Evolutionary conservation across 2,797 vertebrate genomes (phyloP), one percentile per base, ranked within the genome.

Genomic region (Hyperoplus immaculatus): DNA sequence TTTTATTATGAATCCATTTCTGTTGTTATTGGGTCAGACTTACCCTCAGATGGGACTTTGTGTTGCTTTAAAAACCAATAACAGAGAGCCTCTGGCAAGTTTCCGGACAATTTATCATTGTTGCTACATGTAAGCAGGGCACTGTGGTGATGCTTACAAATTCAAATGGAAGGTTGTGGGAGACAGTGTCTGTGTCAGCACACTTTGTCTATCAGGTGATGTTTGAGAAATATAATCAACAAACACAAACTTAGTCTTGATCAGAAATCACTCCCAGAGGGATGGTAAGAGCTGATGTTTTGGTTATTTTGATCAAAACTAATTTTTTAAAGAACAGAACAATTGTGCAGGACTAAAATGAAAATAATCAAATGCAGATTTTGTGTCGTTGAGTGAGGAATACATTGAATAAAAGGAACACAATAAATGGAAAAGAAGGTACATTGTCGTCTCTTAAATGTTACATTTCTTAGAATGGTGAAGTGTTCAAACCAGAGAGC

Each of bases 21-120:
- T 83, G 64, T 55, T 83, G 85, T 88, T 89, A 87, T 80, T 86
- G 84, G 85, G 79, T 89, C 82, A 72, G 82, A 84, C 81, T 83
- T 13, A 15, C 78, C 67, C 61, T 80, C 85, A 82, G 4, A 78
- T 57, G 80, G 85, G 90, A 91, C 79, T 84, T 83, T 70, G 72
- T 82, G 79, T 84, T 89, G 82, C 80, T 88, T 90, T 88, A 90
- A 89, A 91, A 90, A 89, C 72, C 81, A 90, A 91, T 88, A 91
- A 91, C 63, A 45, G 41, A 72, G 69, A 77, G 89, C 90, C 85
- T 75, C 73, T 77, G 90, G 90, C 89, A 80, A 71, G 70, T 88
- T 89, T 83, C 70, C 53, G 88, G 77, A 87, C 77, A 66, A 91
- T 91, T 91, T 87, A 83, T 91, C 89, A 85, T 81, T 61, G 78